phyloP scores from a whole-genome alignment of 1,140 invertebrate species.

The Brachionus asplanchnoidis region DNA sequence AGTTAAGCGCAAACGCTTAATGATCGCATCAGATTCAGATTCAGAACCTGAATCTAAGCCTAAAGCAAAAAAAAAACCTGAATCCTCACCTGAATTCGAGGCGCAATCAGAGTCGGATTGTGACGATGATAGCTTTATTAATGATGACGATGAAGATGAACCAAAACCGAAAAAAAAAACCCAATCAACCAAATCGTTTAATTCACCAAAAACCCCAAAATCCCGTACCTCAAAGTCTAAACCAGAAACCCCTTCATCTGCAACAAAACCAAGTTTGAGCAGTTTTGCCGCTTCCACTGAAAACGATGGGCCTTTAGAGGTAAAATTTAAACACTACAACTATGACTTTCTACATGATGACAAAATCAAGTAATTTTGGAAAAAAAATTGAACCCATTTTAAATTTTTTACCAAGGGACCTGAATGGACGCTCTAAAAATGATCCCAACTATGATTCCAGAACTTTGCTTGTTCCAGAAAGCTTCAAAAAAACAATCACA shows the following conservation, averaged over 20 bases:
- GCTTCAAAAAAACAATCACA: conserved; percentile 21
- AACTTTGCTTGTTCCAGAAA: conserved; percentile 18
- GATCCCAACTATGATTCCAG: conserved; percentile 39
- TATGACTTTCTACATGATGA: conserved; percentile 36
- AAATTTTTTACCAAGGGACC: neutral
- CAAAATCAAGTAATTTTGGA: neutral
- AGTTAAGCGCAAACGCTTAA: neutral
- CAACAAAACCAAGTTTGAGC: conserved; percentile 12
- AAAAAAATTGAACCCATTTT: neutral
- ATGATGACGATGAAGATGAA: conserved; percentile 9
- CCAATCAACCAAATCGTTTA: neutral
- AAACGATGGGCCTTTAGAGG: neutral
- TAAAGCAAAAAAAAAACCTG: neutral
- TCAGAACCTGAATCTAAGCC: neutral
- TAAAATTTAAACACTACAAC: conserved; percentile 23
- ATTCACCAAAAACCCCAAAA: conserved; percentile 15
- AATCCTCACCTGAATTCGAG: neutral
- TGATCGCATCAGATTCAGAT: neutral
- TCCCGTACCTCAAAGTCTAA: neutral
- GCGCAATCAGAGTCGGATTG: neutral
- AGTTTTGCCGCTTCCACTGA: neutral
- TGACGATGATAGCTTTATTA: neutral
- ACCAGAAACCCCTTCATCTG: neutral
- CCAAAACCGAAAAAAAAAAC: conserved; percentile 23
- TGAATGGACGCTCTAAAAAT: neutral